Percentiles rank a stretch among this genome's conserved stretches.
Conservation (phyloP, 2,113 vertebrate genomes). For the Podarcis raffonei region DNA sequence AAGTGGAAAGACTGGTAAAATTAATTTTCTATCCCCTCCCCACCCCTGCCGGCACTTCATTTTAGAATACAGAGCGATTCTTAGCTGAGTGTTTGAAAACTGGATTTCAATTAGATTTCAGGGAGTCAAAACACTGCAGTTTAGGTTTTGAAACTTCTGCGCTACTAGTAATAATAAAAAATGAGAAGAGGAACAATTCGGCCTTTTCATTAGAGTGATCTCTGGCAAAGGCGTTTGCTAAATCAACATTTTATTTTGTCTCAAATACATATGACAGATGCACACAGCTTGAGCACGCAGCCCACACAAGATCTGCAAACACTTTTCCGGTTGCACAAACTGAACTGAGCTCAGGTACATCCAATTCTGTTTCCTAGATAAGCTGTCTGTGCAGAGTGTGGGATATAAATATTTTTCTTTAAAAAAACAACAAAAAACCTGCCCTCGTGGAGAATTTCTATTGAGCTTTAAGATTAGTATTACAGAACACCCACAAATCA, state of each 20-base stretch:
- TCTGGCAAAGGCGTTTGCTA: not conserved
- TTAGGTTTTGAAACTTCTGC: not conserved
- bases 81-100: not conserved
- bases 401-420: not conserved
- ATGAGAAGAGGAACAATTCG: not conserved
- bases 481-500: not conserved
- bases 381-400: no score
- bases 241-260: not conserved
- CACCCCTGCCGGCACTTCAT: not conserved
- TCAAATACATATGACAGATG: not conserved
- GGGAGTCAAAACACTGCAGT: not conserved
- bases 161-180: not conserved
- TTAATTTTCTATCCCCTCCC: not conserved
- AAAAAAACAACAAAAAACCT: no score
- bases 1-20: slow-evolving; percentile 4
- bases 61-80: not conserved
- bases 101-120: not conserved
- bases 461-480: not conserved
- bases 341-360: not conserved
- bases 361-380: not conserved
- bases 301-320: no score
- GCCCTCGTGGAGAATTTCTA: not conserved
- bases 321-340: not conserved
- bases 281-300: not conserved
- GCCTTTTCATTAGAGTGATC: not conserved